A percentile compares a stretch with the other conserved stretches of the same genome.
Evolutionary conservation across 2,888 invertebrate genomes (phyloP).

Genomic region (Clunio marinus): DNA sequence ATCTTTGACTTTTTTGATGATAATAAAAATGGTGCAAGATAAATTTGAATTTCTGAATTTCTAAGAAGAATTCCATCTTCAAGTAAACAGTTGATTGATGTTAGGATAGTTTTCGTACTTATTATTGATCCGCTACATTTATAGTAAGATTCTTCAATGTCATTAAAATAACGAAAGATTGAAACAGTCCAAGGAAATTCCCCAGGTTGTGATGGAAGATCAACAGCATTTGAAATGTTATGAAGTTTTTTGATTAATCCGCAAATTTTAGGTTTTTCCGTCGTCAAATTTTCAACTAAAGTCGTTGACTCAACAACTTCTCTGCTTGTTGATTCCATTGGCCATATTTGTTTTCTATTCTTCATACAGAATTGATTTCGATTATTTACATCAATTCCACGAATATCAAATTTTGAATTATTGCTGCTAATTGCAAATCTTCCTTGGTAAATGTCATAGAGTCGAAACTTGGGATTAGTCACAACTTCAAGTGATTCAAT

Average conservation of each 20-base stretch:
- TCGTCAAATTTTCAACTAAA: not conserved
- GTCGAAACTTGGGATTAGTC: conserved; percentile 7
- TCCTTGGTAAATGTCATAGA: conserved; percentile 22
- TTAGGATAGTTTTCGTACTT: not conserved
- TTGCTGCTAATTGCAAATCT: conserved; percentile 11
- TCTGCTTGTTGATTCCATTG: not conserved
- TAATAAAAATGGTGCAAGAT: too few species aligned
- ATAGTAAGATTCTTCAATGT: not conserved
- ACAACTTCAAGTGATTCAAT: not conserved
- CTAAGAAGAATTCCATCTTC: not conserved
- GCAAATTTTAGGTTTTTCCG: not conserved
- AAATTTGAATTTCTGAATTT: not conserved
- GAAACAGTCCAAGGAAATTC: conserved; percentile 3
- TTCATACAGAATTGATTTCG: conserved; percentile 9
- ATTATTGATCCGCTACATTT: conserved; percentile 25
- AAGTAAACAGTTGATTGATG: conserved; percentile 24
- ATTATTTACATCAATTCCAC: not conserved
- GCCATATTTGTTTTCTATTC: not conserved
- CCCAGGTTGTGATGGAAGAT: conserved; percentile 3
- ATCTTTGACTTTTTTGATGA: not conserved
- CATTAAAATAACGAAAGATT: not conserved
- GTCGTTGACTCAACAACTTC: not conserved
- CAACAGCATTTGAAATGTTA: not conserved
- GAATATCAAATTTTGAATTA: conserved; percentile 1
- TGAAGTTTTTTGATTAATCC: not conserved